These are phyloP conservation scores for Euura lappo DNA, from an alignment of 1,140 invertebrate genomes.

Conservation along the genomic window DNA sequence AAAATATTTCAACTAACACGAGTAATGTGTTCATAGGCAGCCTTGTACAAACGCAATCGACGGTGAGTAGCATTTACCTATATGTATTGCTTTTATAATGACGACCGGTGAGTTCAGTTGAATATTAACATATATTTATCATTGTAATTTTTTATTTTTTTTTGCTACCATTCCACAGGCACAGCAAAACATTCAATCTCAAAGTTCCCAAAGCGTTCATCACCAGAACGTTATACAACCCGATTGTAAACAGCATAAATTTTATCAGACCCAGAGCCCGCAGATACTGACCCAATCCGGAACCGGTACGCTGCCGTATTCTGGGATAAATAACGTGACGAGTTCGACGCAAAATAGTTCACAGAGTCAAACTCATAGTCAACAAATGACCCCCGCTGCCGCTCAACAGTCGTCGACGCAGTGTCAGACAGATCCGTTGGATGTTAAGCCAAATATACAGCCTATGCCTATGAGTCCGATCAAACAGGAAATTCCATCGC, in stretches of 20 bases:
- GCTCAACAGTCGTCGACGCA: conserved; percentile 47
- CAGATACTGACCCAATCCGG: conserved; percentile 53
- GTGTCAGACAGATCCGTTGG: conserved; percentile 52
- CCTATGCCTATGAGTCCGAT: conserved; percentile 43
- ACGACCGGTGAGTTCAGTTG: not conserved
- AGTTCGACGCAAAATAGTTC: conserved; percentile 26
- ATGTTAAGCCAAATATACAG: conserved; percentile 46
- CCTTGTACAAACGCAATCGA: conserved; percentile 22
- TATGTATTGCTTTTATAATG: not conserved
- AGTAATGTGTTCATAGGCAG: conserved; percentile 43
- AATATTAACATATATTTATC: conserved; percentile 15
- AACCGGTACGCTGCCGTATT: conserved; percentile 34
- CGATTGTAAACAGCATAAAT: conserved; percentile 25
- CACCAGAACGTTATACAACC: not conserved
- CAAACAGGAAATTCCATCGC: conserved; percentile 50
- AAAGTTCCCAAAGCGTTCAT: conserved; percentile 34
- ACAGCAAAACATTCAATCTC: conserved; percentile 44
- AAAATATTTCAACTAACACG: conserved; percentile 33
- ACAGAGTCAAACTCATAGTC: conserved; percentile 12
- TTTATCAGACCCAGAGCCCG: conserved; percentile 42
- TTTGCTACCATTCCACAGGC: conserved; percentile 30
- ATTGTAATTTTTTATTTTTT: not conserved
- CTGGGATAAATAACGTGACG: conserved; percentile 29
- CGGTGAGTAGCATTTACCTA: conserved; percentile 32
- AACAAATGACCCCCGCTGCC: conserved; percentile 18